Conservation (phyloP, 2,113 vertebrate genomes). For the Electrona antarctica region DNA sequence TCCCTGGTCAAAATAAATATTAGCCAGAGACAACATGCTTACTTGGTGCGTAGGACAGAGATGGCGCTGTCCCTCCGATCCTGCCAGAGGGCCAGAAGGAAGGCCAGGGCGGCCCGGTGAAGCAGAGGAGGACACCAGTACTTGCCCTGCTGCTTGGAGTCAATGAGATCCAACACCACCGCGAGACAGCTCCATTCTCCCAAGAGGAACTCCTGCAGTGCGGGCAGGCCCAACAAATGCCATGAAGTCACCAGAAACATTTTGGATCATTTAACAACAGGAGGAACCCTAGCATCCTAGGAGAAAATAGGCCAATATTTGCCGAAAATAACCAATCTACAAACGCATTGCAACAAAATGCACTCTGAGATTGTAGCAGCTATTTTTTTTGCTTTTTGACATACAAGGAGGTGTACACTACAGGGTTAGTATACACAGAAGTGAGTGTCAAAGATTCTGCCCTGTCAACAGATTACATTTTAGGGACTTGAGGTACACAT, state of each 20-base stretch:
- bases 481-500: no score
- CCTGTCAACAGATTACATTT: no score
- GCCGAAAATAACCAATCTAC: no score
- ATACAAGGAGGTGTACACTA: no score
- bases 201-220: constrained; percentile 88
- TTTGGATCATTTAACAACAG: no score
- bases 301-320: no score
- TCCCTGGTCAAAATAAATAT: neutral
- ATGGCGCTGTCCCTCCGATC: constrained; percentile 96
- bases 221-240: neutral
- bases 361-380: no score
- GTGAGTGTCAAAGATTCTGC: no score
- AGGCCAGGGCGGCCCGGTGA: constrained; percentile 90
- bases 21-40: neutral
- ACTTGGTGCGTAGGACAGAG: constrained; percentile 93
- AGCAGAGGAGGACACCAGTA: constrained; percentile 94
- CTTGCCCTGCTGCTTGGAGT: constrained; percentile 88
- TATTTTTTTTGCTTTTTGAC: no score
- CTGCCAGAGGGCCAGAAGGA: constrained; percentile 97
- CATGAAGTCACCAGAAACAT: neutral
- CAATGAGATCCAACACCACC: constrained; percentile 90
- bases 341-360: no score
- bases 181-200: constrained; percentile 96
- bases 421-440: no score
- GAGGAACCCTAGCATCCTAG: no score